Percentiles rank a stretch among this genome's conserved stretches.
Evolutionary conservation across 2,113 vertebrate species (phyloP).

Genomic region (Paralichthys olivaceus): DNA sequence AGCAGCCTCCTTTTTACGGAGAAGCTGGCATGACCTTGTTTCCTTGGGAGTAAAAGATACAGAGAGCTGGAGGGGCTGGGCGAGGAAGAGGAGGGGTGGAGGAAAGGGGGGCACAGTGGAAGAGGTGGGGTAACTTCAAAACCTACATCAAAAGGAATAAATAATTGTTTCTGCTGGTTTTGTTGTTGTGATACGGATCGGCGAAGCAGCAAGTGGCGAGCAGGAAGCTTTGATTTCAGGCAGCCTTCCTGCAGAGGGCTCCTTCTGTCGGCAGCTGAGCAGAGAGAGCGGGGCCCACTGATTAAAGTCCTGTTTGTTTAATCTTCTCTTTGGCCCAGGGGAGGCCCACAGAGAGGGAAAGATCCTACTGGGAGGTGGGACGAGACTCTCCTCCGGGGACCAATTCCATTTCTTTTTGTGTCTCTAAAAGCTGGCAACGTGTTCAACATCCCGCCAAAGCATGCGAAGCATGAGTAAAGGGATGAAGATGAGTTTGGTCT

Average conservation of each 20-base stretch:
- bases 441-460: slow-evolving; percentile 32
- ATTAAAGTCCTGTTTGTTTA: slow-evolving; percentile 99
- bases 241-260: slow-evolving; percentile 92
- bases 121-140: slow-evolving; percentile 87
- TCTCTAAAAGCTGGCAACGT: slow-evolving; percentile 27
- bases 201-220: slow-evolving; percentile 95
- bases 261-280: slow-evolving; percentile 91
- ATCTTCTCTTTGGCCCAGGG: slow-evolving; percentile 87
- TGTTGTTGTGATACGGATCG: slow-evolving; percentile 98
- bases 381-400: slow-evolving; percentile 77
- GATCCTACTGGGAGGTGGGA: slow-evolving; percentile 82
- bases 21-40: slow-evolving; percentile 81
- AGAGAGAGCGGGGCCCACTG: slow-evolving; percentile 89
- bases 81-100: slow-evolving; percentile 73
- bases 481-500: not conserved
- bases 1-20: slow-evolving; percentile 57
- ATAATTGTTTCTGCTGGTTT: slow-evolving; percentile 99
- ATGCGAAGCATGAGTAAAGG: not conserved
- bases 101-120: slow-evolving; percentile 66
- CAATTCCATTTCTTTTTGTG: slow-evolving; percentile 56
- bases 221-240: slow-evolving; percentile 96
- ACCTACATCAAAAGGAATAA: slow-evolving; percentile 99
- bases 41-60: slow-evolving; percentile 77
- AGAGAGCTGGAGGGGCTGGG: slow-evolving; percentile 68
- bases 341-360: slow-evolving; percentile 85